Evolutionary conservation across 1,140 invertebrate species (phyloP).

Genomic region (Brachionus koreanus): DNA sequence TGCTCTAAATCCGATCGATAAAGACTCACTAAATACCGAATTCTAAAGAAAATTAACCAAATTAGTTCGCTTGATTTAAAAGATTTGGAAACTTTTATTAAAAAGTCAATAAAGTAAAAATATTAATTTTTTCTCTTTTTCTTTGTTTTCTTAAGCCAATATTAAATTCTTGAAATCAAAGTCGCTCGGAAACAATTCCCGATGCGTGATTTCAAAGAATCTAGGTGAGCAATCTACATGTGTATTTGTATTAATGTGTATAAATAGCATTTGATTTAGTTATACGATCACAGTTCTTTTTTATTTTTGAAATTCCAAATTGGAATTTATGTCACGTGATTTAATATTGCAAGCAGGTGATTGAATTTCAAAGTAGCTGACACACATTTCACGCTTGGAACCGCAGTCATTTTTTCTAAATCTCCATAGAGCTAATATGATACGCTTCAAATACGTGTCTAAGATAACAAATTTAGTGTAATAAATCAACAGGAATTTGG

Average conservation of each 20-base stretch:
- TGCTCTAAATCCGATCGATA: conserved; percentile 2
- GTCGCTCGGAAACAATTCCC: background rate
- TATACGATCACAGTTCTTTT: background rate
- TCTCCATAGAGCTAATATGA: conserved; percentile 14
- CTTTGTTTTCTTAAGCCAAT: conserved; percentile 31
- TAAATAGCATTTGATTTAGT: conserved; percentile 7
- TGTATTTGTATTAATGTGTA: no score
- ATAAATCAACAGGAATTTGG: conserved; percentile 34
- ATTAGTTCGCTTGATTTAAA: conserved; percentile 16
- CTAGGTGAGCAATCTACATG: background rate
- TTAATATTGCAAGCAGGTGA: background rate
- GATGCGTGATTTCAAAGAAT: conserved; percentile 18
- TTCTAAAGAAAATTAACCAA: background rate
- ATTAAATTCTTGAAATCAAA: conserved; percentile 36
- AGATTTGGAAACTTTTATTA: conserved; percentile 28
- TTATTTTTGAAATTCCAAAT: no score
- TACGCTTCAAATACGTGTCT: background rate
- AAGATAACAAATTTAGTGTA: conserved; percentile 28
- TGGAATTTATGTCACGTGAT: background rate
- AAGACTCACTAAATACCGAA: background rate
- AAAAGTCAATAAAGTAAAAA: conserved; percentile 24
- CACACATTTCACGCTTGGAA: background rate
- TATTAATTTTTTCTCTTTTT: background rate
- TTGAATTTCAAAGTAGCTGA: conserved; percentile 2
- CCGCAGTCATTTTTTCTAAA: background rate